phyloP scores from a whole-genome alignment of 2,888 invertebrate species.

The Mimachlamys varia region DNA sequence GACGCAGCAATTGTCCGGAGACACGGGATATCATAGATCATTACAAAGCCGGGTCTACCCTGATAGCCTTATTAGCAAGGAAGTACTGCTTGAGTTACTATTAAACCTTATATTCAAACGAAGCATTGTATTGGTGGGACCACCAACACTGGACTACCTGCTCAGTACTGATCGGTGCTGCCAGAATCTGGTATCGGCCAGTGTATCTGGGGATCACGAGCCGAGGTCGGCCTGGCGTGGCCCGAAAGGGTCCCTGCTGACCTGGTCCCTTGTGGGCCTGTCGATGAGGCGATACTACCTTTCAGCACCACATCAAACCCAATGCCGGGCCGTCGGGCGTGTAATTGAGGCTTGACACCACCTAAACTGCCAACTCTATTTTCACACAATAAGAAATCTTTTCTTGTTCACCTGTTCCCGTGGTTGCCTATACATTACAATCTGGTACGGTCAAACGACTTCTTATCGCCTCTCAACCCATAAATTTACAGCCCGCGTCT shows the following conservation, averaged over 20 bases:
- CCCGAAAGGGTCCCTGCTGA: not conserved
- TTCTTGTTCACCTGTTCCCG: not conserved
- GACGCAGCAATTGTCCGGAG: not conserved
- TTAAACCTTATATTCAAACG: not conserved
- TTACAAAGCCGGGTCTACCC: not conserved
- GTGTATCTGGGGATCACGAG: not conserved
- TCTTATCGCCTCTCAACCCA: not conserved
- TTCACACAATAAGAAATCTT: constrained; percentile 1
- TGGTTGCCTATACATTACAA: not conserved
- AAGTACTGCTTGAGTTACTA: not conserved
- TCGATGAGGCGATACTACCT: constrained; percentile 11
- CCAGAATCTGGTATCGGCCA: not conserved
- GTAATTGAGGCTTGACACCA: constrained; percentile 23
- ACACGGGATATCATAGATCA: not conserved
- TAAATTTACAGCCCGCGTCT: not conserved
- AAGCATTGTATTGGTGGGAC: not conserved
- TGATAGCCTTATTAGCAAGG: not conserved
- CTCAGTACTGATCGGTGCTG: not conserved
- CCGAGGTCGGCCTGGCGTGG: constrained; percentile 7
- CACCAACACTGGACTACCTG: not conserved
- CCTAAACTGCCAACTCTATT: not conserved
- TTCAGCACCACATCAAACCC: constrained; percentile 11
- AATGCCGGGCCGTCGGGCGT: not conserved
- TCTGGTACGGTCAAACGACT: not conserved
- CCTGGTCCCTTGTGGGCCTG: not conserved